Evolutionary conservation across 2,888 invertebrate species (phyloP).

Genomic region (Drosophila pseudotakahashii): DNA sequence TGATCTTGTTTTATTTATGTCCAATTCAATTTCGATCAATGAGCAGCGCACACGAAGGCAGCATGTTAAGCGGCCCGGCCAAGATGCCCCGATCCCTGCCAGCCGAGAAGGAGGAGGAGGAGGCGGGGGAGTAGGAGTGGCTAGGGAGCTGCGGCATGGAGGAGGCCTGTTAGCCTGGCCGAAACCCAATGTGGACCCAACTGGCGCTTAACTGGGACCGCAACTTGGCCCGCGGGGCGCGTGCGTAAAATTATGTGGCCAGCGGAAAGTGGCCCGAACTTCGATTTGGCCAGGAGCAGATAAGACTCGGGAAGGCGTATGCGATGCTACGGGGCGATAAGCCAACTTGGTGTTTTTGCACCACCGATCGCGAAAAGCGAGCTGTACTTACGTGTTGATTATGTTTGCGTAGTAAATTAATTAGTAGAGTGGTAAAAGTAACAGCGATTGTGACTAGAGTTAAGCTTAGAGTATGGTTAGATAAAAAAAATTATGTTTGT

Average conservation of each 20-base stretch:
- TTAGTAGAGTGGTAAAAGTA: neutral
- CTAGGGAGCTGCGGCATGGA: too few species aligned
- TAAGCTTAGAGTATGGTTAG: neutral
- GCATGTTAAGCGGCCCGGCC: constrained; percentile 54
- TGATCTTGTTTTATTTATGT: constrained; percentile 84
- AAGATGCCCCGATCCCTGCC: constrained; percentile 27
- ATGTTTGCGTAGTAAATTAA: constrained; percentile 26
- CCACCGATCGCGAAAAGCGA: constrained; percentile 28
- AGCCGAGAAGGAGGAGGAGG: constrained; percentile 4
- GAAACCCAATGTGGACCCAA: constrained; percentile 31
- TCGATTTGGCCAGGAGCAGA: constrained; percentile 36
- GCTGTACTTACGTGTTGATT: constrained; percentile 30
- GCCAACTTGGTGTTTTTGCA: constrained; percentile 27
- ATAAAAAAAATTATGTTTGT: too few species aligned
- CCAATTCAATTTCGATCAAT: constrained; percentile 84
- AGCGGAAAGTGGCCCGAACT: constrained; percentile 33
- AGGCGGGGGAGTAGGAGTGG: neutral
- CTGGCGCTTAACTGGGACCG: constrained; percentile 57
- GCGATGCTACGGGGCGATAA: constrained; percentile 30
- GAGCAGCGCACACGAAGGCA: constrained; percentile 80
- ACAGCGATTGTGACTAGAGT: neutral
- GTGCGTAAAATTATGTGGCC: constrained; percentile 55
- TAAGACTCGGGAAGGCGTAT: constrained; percentile 23
- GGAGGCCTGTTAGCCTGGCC: constrained; percentile 12
- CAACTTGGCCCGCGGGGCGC: constrained; percentile 54